phyloP scores from a whole-genome alignment of 2,113 vertebrate species.

The Tonatia bakeri region DNA sequence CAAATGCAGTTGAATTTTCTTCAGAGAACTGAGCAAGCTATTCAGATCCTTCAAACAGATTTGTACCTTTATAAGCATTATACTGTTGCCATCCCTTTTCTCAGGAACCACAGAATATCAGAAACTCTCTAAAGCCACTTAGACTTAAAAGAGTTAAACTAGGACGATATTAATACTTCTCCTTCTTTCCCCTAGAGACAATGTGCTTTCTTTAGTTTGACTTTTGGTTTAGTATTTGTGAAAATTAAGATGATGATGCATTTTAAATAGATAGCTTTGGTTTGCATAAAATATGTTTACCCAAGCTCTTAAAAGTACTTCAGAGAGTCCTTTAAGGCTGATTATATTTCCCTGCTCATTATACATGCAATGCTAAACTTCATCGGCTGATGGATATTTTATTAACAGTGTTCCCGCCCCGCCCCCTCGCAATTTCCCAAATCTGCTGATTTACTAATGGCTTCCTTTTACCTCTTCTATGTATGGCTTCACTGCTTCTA shows the following conservation, averaged over 20 bases:
- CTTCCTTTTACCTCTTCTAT: not conserved
- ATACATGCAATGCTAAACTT: not conserved
- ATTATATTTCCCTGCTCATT: not conserved
- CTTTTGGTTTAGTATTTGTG: constrained; percentile 9
- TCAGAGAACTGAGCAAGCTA: constrained; percentile 5
- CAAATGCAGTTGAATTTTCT: not conserved
- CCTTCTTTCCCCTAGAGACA: not conserved
- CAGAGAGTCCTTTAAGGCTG: not conserved
- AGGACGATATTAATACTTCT: not conserved
- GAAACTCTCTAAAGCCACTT: not conserved
- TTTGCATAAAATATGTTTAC: not conserved
- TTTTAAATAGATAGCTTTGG: constrained; percentile 7
- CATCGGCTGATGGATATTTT: not conserved
- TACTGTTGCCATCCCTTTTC: not conserved
- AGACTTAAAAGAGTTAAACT: not conserved
- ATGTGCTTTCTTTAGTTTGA: not conserved
- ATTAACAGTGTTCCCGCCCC: not conserved
- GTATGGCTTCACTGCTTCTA: not conserved
- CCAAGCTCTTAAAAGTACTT: not conserved
- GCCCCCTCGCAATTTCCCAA: not conserved
- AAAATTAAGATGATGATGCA: not conserved
- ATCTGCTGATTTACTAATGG: not conserved
- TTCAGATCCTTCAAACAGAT: not conserved
- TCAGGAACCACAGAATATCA: not conserved
- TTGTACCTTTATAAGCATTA: not conserved